phyloP scores from a whole-genome alignment of 1,140 invertebrate species.

The Hyles euphorbiae region DNA sequence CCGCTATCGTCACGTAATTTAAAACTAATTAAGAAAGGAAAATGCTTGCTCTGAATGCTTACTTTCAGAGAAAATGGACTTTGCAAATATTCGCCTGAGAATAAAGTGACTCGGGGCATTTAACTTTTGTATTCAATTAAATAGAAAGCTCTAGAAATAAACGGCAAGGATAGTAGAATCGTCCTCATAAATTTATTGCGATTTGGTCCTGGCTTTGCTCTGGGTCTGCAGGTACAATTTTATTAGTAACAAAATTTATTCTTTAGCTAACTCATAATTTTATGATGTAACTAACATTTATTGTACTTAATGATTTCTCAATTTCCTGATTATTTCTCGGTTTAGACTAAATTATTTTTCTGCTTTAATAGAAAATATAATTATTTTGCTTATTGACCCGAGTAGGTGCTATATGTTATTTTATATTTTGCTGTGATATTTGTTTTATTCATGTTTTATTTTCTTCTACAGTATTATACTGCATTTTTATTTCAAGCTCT shows the following conservation, averaged over 20 bases:
- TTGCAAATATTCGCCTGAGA: conserved; percentile 53
- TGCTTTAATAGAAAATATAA: too few species aligned
- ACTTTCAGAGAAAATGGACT: conserved; percentile 59
- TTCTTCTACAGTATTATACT: too few species aligned
- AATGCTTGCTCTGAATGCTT: conserved; percentile 57
- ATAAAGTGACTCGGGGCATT: conserved; percentile 52
- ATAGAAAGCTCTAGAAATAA: conserved; percentile 58
- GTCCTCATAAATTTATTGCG: conserved; percentile 36
- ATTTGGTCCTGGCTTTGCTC: conserved; percentile 38
- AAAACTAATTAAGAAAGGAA: conserved; percentile 68
- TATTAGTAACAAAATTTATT: conserved; percentile 16
- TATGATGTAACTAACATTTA: too few species aligned
- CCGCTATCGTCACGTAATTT: conserved; percentile 61
- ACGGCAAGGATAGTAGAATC: conserved; percentile 35
- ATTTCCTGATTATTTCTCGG: too few species aligned
- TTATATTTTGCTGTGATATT: too few species aligned
- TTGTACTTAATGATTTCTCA: too few species aligned
- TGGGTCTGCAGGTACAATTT: conserved; percentile 16
- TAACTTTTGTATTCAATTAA: conserved; percentile 70
- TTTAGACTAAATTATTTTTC: too few species aligned
- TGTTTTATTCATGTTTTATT: too few species aligned
- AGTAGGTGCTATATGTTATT: too few species aligned
- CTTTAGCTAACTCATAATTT: not conserved
- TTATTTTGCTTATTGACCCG: too few species aligned
- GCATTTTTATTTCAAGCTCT: too few species aligned